Evolutionary conservation across 2,888 invertebrate genomes (phyloP).

Genomic region (Amiota minor): DNA sequence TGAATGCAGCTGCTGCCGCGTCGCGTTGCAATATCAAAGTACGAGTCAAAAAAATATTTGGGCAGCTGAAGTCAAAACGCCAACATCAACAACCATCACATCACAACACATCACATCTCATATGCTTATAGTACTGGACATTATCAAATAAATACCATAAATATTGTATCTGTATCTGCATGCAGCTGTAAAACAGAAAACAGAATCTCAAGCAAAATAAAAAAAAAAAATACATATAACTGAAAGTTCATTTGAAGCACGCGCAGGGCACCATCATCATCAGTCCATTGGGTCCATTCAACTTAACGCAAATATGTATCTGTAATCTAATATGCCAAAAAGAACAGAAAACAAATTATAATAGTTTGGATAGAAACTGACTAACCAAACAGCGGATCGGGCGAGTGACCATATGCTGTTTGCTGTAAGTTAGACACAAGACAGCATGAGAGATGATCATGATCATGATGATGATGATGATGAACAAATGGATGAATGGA

Average conservation of each 20-base stretch:
- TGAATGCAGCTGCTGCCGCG: no score
- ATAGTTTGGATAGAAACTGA: slow-evolving; percentile 39
- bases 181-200: slow-evolving; percentile 19
- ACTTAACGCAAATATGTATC: slow-evolving; percentile 20
- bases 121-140: no score
- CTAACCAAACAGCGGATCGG: slow-evolving; percentile 33
- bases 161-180: background rate
- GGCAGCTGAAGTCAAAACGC: slow-evolving; percentile 49
- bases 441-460: no score
- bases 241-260: background rate
- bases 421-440: no score
- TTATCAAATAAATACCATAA: background rate
- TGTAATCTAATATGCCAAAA: slow-evolving; percentile 53
- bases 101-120: background rate
- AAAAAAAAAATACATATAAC: background rate
- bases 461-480: no score
- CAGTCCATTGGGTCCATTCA: no score
- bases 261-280: background rate
- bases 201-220: background rate
- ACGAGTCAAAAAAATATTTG: slow-evolving; percentile 52
- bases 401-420: slow-evolving; percentile 51
- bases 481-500: background rate
- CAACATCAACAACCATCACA: background rate
- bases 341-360: no score
- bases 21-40: background rate